Evolutionary conservation across 2,113 vertebrate genomes (phyloP).

Genomic region (Scalopus aquaticus): DNA sequence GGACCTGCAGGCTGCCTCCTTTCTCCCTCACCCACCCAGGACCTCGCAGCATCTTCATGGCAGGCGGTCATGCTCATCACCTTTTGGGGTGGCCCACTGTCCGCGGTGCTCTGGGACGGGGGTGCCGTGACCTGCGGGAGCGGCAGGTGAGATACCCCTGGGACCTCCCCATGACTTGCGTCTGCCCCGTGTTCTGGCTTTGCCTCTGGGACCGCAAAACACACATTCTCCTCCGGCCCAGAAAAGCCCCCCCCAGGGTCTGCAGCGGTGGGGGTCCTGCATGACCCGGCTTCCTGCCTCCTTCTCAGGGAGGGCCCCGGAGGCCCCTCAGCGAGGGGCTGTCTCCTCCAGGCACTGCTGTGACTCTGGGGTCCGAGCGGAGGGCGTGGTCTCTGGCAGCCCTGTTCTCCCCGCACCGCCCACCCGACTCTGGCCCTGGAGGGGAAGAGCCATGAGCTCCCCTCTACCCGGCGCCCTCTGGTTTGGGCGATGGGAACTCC

Average conservation of each 20-base stretch:
- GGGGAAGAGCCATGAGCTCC: not conserved
- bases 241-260: not conserved
- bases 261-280: not conserved
- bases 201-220: not conserved
- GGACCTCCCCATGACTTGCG: not conserved
- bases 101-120: not conserved
- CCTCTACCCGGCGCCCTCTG: not conserved
- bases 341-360: not conserved
- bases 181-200: not conserved
- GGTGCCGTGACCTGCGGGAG: not conserved
- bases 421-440: not conserved
- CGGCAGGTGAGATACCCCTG: no score
- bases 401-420: no score
- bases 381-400: not conserved
- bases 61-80: accelerated
- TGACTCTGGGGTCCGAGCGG: not conserved
- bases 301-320: not conserved
- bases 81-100: not conserved
- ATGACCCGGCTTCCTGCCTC: not conserved
- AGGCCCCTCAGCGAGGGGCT: not conserved
- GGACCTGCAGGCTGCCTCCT: not conserved
- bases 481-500: not conserved
- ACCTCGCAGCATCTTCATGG: not conserved
- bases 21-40: not conserved
- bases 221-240: no score